Conservation (phyloP, 2,113 vertebrate species). For the Orycteropus afer region DNA sequence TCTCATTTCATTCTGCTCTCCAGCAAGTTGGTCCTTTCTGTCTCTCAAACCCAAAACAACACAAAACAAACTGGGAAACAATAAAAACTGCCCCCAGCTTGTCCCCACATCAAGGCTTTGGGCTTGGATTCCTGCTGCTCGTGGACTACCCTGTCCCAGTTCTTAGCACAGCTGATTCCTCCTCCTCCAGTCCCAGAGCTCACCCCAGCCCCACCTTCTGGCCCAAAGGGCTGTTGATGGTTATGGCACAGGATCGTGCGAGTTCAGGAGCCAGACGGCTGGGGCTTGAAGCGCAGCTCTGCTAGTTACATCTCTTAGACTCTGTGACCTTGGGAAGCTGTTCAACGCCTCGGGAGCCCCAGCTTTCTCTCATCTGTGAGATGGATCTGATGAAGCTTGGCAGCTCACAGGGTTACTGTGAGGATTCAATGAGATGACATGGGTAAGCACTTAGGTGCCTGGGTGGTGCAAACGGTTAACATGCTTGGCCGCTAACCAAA, state of each 20-base stretch:
- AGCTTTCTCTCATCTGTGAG: not conserved
- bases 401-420: not conserved
- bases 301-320: not conserved
- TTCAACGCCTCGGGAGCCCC: not conserved
- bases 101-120: too few relatives aligned
- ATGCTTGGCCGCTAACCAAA: not conserved
- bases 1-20: too few relatives aligned
- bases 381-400: not conserved
- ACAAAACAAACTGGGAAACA: too few relatives aligned
- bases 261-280: not conserved
- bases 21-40: too few relatives aligned
- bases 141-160: too few relatives aligned
- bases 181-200: too few relatives aligned
- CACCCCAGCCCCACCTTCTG: not conserved
- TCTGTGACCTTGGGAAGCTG: not conserved
- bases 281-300: not conserved
- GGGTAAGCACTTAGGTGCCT: accelerated
- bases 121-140: too few relatives aligned
- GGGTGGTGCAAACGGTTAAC: not conserved
- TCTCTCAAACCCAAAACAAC: too few relatives aligned
- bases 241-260: not conserved
- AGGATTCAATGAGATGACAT: not conserved
- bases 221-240: not conserved
- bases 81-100: too few relatives aligned
- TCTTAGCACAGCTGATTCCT: too few relatives aligned